Evolutionary conservation across 2,888 invertebrate genomes (phyloP), one percentile per base, ranked within the genome.

Genomic region (Polydrusus cervinus): DNA sequence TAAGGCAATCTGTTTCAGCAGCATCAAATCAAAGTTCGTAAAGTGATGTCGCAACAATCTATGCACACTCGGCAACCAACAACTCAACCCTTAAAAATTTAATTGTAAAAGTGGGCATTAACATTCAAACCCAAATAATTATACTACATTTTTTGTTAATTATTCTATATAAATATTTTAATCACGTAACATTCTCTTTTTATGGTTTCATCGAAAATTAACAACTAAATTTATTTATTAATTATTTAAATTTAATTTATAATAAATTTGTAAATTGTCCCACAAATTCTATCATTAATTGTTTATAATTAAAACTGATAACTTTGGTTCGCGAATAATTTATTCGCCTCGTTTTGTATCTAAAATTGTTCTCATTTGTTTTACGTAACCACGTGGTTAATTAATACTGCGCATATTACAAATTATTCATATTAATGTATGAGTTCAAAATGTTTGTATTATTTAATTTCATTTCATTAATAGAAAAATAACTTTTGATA

Each of bases 241-340:
- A 71, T 71, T 71, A 71, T 71, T 71, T 71, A 71, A 65, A 71
- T 71, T 71, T 71, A 71, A 71, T 71, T 71, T 65, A 53, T 65
- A 71, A 71, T 71, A 65, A 71, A 71, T 71, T 71, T 55, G 71
- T 30, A 71, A 71, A 64, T 45, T 65, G 65, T 43, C 30, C 53
- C 55, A 18, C 71, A 71, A 71, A 64, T 30, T 38, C 53, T 49
- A 47, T 49, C 71, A 71, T 71, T 71, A 71, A 71, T 71, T 71
- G 43, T 71, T 25, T 71, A 55, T 65, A 71, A 71, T 71, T 71
- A 65, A 71, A 71, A 55, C 71, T 64, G 71, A 71, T 64, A 71
- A 71, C 55, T 55, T 47, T 11, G 49, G 18, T n/a, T 13, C 64
- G 34, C 16, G 16, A 45, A 64, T 64, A 16, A 64, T 64, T 64